Evolutionary conservation across 2,888 invertebrate species (phyloP).

Genomic region (Acrobasis suavella): DNA sequence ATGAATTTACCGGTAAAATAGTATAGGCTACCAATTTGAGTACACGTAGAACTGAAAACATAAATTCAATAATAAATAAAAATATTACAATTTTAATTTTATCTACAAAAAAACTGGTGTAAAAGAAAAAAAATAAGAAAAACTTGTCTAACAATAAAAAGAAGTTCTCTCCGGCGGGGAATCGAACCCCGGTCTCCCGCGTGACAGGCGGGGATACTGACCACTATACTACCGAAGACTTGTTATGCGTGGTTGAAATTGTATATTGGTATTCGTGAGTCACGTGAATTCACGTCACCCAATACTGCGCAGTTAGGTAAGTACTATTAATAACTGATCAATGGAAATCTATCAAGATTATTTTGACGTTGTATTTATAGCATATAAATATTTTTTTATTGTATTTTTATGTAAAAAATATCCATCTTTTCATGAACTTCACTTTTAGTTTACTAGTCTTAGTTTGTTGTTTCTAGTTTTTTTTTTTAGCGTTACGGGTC

Average conservation of each 20-base stretch:
- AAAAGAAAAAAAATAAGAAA: neutral
- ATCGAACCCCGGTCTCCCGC: conserved; percentile 84
- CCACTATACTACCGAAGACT: conserved; percentile 82
- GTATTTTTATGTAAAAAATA: no score
- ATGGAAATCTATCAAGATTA: no score
- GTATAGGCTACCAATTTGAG: no score
- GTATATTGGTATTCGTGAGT: neutral
- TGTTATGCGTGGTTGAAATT: conserved; percentile 22
- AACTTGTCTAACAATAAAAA: conserved; percentile 34
- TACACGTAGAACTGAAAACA: neutral
- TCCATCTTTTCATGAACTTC: no score
- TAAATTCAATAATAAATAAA: neutral
- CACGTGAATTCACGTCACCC: neutral
- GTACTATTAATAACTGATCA: no score
- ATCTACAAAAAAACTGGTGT: neutral
- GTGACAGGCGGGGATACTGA: conserved; percentile 83
- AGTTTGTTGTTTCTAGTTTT: no score
- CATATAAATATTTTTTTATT: no score
- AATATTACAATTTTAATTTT: neutral
- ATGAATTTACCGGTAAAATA: no score
- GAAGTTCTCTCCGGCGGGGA: conserved; percentile 74
- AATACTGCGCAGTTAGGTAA: no score
- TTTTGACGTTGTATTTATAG: no score
- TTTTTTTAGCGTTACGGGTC: no score
- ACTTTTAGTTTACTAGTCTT: no score